These are phyloP conservation scores for Hypolimnas misippus DNA, from an alignment of 2,888 invertebrate species.

Conservation along the genomic window DNA sequence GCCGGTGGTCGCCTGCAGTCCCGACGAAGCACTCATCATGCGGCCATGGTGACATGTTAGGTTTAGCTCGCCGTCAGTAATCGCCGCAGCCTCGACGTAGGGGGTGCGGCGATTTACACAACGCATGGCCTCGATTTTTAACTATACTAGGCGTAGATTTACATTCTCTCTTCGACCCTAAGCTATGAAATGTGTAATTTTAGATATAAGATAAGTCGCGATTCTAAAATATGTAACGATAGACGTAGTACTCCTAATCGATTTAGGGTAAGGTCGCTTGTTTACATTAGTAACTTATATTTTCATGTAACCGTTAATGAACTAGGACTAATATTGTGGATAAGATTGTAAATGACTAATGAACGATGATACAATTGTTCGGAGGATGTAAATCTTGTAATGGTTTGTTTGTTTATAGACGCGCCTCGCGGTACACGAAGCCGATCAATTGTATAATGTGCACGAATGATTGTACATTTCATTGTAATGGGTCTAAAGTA, in stretches of 20 bases:
- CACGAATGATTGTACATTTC: conserved; percentile 76
- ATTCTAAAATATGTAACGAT: conserved; percentile 45
- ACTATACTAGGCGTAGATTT: conserved; percentile 58
- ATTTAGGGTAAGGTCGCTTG: conserved; percentile 61
- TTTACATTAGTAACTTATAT: conserved; percentile 61
- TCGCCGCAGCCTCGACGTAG: conserved; percentile 68
- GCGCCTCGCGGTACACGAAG: conserved; percentile 45
- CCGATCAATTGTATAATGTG: conserved; percentile 62
- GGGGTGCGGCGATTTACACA: conserved; percentile 65
- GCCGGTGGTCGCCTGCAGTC: conserved; percentile 40
- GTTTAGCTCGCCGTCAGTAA: conserved; percentile 61
- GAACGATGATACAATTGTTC: conserved; percentile 56
- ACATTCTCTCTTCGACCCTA: conserved; percentile 65
- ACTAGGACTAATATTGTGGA: conserved; percentile 53
- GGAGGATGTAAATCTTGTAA: conserved; percentile 45
- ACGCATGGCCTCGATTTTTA: conserved; percentile 80
- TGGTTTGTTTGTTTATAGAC: conserved; percentile 28
- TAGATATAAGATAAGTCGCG: conserved; percentile 48
- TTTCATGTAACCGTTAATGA: conserved; percentile 54
- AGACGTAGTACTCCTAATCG: conserved; percentile 45
- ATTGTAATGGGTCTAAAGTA: conserved; percentile 74
- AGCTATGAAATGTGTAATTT: conserved; percentile 81
- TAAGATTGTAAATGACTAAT: conserved; percentile 43
- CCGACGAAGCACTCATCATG: conserved; percentile 76
- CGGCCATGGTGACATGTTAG: conserved; percentile 81